These are phyloP conservation scores for Manis crassicaudata DNA, from an alignment of 2,797 vertebrate genomes.

Conservation along the genomic window DNA sequence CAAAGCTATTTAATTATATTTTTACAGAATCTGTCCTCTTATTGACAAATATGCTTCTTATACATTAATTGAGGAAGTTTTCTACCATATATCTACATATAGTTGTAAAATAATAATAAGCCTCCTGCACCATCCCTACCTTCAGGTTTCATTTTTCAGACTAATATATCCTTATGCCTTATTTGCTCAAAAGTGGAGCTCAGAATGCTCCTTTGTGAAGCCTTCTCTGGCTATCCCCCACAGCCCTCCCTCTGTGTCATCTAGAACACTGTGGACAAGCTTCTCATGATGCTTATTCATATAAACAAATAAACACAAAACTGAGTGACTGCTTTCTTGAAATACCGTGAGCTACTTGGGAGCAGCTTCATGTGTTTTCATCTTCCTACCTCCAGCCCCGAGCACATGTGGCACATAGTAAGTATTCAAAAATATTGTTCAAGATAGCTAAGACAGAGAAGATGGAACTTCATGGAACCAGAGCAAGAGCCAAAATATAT, in stretches of 20 bases:
- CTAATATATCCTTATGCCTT: background rate
- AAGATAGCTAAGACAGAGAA: conserved; percentile 37
- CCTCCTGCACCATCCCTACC: background rate
- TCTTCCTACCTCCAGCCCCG: background rate
- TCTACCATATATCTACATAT: background rate
- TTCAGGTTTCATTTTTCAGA: background rate
- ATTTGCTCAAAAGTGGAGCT: conserved; percentile 23
- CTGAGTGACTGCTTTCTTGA: background rate
- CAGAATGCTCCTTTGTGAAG: background rate
- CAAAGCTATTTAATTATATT: background rate
- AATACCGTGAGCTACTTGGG: background rate
- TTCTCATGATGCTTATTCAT: background rate
- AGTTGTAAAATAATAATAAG: background rate
- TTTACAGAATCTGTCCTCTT: background rate
- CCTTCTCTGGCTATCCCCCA: background rate
- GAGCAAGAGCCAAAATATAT: background rate
- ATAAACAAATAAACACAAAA: conserved; percentile 15
- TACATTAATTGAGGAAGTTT: background rate
- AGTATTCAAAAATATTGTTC: background rate
- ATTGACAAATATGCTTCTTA: background rate
- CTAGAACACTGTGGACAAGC: background rate
- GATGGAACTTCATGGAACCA: background rate
- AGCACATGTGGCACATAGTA: background rate
- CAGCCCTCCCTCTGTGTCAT: background rate
- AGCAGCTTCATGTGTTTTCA: background rate